Conservation (phyloP, 92 coral and sea anemone species). For the Phenganax stokvisi region DNA sequence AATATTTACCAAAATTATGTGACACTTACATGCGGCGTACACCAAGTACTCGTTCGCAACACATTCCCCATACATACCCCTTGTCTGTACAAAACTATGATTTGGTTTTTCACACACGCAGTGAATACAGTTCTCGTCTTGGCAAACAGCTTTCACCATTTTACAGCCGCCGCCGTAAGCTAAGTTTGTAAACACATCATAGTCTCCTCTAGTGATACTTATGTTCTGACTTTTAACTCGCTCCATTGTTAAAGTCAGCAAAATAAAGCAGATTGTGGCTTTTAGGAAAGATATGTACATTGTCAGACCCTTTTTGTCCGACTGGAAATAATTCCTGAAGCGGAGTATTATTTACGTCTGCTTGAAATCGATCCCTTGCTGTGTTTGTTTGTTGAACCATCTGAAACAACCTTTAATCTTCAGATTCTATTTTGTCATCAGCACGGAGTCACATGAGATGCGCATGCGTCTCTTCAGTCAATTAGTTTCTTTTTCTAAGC, state of each 20-base stretch:
- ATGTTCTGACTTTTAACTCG: not conserved
- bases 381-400: too few relatives aligned
- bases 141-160: not conserved
- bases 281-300: not conserved
- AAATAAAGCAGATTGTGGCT: not conserved
- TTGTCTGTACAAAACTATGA: not conserved
- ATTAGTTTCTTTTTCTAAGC: too few relatives aligned
- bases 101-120: not conserved
- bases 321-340: too few relatives aligned
- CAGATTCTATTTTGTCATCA: too few relatives aligned
- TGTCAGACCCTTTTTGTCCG: not conserved
- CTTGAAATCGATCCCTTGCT: too few relatives aligned
- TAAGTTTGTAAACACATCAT: constrained; percentile 1
- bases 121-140: not conserved
- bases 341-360: too few relatives aligned
- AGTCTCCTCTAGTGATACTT: not conserved
- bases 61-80: constrained; percentile 9
- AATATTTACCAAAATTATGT: not conserved
- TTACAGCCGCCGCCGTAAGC: not conserved
- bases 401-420: too few relatives aligned
- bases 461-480: too few relatives aligned
- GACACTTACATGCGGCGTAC: not conserved
- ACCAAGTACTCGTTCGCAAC: constrained; percentile 15
- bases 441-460: too few relatives aligned
- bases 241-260: not conserved